These are phyloP conservation scores for Galemys pyrenaicus DNA, from an alignment of 2,113 vertebrate species.

Conservation along the genomic window DNA sequence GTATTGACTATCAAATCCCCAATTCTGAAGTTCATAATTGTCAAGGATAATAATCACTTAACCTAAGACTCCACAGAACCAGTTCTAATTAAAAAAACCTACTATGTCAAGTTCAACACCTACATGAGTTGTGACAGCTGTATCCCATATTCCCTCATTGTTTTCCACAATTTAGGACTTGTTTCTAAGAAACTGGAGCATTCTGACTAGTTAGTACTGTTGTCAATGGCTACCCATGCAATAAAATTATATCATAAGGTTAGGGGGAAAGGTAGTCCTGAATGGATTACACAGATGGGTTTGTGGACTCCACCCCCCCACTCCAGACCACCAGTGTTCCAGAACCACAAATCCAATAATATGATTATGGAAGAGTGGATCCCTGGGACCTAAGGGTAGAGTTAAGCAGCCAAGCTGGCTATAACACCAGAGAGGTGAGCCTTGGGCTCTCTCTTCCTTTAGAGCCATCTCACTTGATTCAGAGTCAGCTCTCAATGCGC, in stretches of 20 bases:
- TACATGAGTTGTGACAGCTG: neutral
- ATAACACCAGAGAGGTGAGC: no score
- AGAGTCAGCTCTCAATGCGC: no score
- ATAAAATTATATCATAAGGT: neutral
- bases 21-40: neutral
- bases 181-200: conserved; percentile 28
- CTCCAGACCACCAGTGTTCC: no score
- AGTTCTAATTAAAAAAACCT: conserved; percentile 7
- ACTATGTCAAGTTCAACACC: neutral
- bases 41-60: neutral
- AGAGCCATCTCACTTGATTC: no score
- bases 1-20: neutral
- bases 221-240: neutral
- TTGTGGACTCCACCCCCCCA: no score
- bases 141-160: neutral
- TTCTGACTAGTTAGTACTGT: neutral
- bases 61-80: neutral
- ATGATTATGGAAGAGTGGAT: no score
- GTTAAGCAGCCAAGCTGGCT: no score
- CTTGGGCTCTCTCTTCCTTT: no score
- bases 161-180: conserved; percentile 16
- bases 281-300: no score
- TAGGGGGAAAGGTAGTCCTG: no score
- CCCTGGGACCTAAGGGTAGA: no score
- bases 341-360: no score